Conservation (phyloP, 2,797 vertebrate genomes). For the Carduelis carduelis region DNA sequence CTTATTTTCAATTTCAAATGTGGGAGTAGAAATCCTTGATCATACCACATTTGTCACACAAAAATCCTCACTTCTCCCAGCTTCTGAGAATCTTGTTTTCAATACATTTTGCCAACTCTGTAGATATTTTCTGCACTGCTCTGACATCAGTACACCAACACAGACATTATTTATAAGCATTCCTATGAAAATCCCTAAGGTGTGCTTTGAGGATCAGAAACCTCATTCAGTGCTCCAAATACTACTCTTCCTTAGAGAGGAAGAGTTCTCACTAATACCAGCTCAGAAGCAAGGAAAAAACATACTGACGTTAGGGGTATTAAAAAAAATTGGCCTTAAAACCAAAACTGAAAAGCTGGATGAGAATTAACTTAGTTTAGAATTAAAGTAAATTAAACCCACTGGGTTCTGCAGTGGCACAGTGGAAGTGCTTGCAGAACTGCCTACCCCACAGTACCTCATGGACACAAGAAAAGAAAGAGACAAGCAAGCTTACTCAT, state of each 20-base stretch:
- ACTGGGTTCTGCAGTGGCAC: neutral
- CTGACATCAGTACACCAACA: neutral
- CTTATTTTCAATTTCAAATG: neutral
- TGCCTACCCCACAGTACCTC: neutral
- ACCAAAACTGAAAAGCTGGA: neutral
- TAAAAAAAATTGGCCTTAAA: neutral
- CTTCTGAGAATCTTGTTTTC: neutral
- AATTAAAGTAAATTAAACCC: neutral
- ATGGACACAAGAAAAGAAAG: rapidly evolving
- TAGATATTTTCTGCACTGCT: neutral
- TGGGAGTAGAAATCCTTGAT: neutral
- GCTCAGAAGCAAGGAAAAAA: neutral
- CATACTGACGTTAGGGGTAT: neutral
- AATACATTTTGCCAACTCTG: neutral
- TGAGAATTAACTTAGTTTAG: neutral
- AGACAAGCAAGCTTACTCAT: conserved; percentile 83
- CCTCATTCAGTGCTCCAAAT: neutral
- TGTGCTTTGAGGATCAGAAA: neutral
- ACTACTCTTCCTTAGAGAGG: neutral
- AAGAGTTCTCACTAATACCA: neutral
- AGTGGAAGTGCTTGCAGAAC: neutral
- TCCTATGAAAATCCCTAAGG: neutral
- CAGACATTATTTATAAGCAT: neutral
- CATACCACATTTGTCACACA: neutral
- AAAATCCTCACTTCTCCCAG: neutral